Evolutionary conservation across 2,113 vertebrate genomes (phyloP), one percentile per base, ranked within the genome.

Genomic region (Cisticola juncidis): DNA sequence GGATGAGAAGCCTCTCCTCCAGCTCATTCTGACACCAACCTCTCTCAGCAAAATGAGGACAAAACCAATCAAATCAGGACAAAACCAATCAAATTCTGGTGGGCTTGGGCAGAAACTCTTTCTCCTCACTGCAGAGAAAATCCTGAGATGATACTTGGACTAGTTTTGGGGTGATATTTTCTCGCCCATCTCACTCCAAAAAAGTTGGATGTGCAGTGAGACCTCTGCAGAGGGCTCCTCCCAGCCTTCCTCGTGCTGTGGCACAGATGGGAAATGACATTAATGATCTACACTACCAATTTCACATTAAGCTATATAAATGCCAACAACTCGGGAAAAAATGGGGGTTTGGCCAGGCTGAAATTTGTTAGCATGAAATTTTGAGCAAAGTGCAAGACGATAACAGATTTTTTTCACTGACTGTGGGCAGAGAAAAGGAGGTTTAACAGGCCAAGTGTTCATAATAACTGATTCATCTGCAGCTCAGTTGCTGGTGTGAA

Each of bases 401-500:
- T 23, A 87, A 89, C 18, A 88, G 73, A 12, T 56, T 71, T 73
- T 78, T 86, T 73, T 44, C 24, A n/a, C 64, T 29, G 48, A 73
- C 64, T 68, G 38, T 62, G 62, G 62, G 70, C 78, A 91, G 73
- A 89, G 65, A 64, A 82, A 82, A 77, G 36, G 70, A 91, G 35
- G 33, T 78, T 93, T 83, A 81, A 88, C n/a, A 90, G 76, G 26
- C 38, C 50, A 88, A 5, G 1, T 62, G n/a, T 83, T 96, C 64
- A 47, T 74, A 88, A 78, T 33, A 90, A 88, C 81, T 71, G 36
- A 81, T 90, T 95, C 69, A 90, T 80, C 56, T 86, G 71, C 48
- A 78, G 61, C 77, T 96, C 64, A 53, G 64, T 48, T 44, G 35
- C 42, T 69, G 51, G 20, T 68, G 56, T 83, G 72, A 95, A 81